These are phyloP conservation scores for Drosophila sechellia DNA, from an alignment of 1,140 invertebrate genomes.

Conservation along the genomic window DNA sequence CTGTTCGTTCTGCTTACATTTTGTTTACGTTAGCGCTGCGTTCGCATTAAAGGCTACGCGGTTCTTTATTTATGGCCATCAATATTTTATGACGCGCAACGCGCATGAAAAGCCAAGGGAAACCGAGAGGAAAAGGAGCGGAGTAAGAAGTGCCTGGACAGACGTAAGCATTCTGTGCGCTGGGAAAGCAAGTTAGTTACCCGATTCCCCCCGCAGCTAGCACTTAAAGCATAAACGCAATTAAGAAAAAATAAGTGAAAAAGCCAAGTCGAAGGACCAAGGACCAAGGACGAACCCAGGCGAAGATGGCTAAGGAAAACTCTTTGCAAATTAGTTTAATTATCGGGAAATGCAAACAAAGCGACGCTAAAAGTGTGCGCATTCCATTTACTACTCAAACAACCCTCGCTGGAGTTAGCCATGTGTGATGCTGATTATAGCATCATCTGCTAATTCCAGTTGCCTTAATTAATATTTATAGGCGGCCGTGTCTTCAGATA, in stretches of 20 bases:
- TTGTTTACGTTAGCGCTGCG: constrained; percentile 42
- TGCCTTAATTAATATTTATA: constrained; percentile 39
- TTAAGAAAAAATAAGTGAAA: constrained; percentile 39
- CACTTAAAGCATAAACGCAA: constrained; percentile 43
- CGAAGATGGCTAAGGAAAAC: constrained; percentile 2
- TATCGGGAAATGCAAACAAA: constrained; percentile 36
- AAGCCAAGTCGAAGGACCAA: constrained; percentile 35
- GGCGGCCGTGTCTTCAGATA: not conserved
- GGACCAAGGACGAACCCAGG: constrained; percentile 1
- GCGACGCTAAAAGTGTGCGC: not conserved
- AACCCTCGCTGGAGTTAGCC: not conserved
- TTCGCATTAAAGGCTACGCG: constrained; percentile 64
- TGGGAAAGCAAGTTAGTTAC: constrained; percentile 13
- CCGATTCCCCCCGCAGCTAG: constrained; percentile 6
- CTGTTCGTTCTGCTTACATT: constrained; percentile 51
- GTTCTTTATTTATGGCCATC: constrained; percentile 73
- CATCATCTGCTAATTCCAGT: constrained; percentile 20
- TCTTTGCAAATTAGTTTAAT: constrained; percentile 41
- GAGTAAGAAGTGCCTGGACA: constrained; percentile 32
- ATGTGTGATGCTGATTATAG: constrained; percentile 20
- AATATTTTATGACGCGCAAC: constrained; percentile 73
- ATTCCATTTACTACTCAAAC: constrained; percentile 16
- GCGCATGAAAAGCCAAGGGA: constrained; percentile 33
- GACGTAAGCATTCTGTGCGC: constrained; percentile 24
- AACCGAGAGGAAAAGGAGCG: not conserved